Base-by-base conservation (phyloP, 64 coral and sea anemone species). In the Stichodactyla helianthus region DNA sequence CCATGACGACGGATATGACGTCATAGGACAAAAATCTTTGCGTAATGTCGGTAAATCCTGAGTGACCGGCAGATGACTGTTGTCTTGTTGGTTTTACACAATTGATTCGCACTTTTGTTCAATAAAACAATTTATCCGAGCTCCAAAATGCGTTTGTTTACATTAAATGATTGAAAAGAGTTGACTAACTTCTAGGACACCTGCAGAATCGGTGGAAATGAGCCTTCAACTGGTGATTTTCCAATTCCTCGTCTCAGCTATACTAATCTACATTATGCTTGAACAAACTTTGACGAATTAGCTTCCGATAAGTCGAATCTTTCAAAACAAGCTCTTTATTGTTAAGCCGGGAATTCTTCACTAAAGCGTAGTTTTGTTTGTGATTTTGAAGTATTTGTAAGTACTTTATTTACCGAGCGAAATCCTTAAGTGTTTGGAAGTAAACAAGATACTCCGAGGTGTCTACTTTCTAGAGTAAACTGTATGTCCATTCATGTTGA, bases 121-220 rank as follows among this genome's bases (percentile, higher is more conserved):
- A 59, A 84, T 84, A 84, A 62, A 84, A 9, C 83, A 84, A 84
- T 84, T 84, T 84, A 84, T 63, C 26, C 78, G 51, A 52, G 78
- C 78, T 81, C 51, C 1, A 51, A 31, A 81, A 53, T 5, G 50
- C 78, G 19, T 16, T 74, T 81, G 78, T 81, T 81, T 81, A 81
- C 78, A 81, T 54, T 51, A 19, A 27, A 20, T 81, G 35, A 4
- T 10, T 19, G 52, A 25, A 79, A 12, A 4, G 51, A 54, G 50
- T 53, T 22, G 19, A 51, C 17, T 44, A 52, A 7, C 52, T 4
- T 71, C 7, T 16, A 58, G 27, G 27, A 10, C 68, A 74, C 68
- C 78, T 20, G 78, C 51, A 52, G 51, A 18, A 6, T 1, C 10
- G 78, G 44, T 81, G 50, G 78, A 81, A 81, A 81, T 81, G 78